Base-by-base conservation (phyloP, 2,888 invertebrate genomes). In the Stenolophus ochropezus region DNA sequence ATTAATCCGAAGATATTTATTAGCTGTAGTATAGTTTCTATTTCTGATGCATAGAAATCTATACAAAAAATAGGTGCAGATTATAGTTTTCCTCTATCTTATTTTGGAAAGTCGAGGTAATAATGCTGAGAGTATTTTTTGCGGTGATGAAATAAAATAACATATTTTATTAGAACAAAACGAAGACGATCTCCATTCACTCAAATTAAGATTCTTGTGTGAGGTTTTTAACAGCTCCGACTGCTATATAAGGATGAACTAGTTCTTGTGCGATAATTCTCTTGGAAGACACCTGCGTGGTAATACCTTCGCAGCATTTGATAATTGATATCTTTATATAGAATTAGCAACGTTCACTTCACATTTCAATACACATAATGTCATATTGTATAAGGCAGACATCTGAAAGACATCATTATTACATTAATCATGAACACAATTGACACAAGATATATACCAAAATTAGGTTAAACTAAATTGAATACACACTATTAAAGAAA, bases 301-400 rank as follows among this genome's bases (percentile, higher is more conserved):
- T 69, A 69, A 20, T 69, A 33, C 65, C 65, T 69, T 69, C 27
- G 18, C 20, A 69, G 27, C 65, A 69, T 69, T 69, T 69, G 42
- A 69, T 69, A 69, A 69, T 69, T 69, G 65, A 69, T 69, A 33
- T 69, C 65, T 69, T 69, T 69, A 69, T 69, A 69, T 69, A 69
- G 65, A 2, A 33, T 69, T 69, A 33, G 14, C n/a, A 33, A 11
- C 18, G 33, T 6, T 27, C 16, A 69, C 14, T 23, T 23, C 21
- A 56, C 20, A 56, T 56, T 21, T 21, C 33, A 42, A 1, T 42
- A 51, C 11, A 5, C 1, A 16, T 16, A 51, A 51, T n/a, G 51
- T n/a, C 16, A 16, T 51, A 51, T 51, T 51, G 16, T 14, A 16
- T 51, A 51, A 51, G 14, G 11, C 5, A 4, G 14, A n/a, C 14